Conservation (phyloP, 1,140 invertebrate species). For the Dysdera silvatica region DNA sequence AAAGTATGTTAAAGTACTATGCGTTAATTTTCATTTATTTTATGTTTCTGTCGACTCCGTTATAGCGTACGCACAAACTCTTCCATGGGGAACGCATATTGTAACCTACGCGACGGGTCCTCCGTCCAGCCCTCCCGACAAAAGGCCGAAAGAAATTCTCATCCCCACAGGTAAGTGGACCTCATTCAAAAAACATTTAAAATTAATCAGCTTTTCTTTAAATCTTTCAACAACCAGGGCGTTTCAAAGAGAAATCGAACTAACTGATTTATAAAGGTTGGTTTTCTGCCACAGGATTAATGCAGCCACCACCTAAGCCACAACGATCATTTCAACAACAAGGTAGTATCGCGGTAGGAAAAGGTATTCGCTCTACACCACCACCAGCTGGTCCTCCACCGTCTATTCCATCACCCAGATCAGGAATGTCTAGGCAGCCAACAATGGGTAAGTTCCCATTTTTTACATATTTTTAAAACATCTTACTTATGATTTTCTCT, state of each 20-base stretch:
- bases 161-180: constrained; percentile 13
- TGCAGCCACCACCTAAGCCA: constrained; percentile 39
- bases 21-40: not conserved
- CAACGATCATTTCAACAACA: constrained; percentile 38
- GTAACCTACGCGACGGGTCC: constrained; percentile 20
- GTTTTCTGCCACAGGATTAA: constrained; percentile 22
- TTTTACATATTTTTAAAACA: too few species aligned
- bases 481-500: too few species aligned
- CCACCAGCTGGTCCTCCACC: constrained; percentile 33
- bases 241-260: not conserved
- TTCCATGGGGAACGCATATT: constrained; percentile 32
- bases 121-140: constrained; percentile 15
- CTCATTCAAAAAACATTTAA: not conserved
- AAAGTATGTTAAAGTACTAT: constrained; percentile 11
- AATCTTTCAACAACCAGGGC: not conserved
- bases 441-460: constrained; percentile 21
- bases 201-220: not conserved
- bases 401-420: constrained; percentile 31
- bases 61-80: constrained; percentile 33
- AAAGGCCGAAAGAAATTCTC: constrained; percentile 24
- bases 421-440: constrained; percentile 26
- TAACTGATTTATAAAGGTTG: not conserved
- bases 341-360: constrained; percentile 23
- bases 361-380: constrained; percentile 32
- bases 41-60: not conserved